Evolutionary conservation across 2,113 vertebrate species (phyloP).

Genomic region (Mus pahari): DNA sequence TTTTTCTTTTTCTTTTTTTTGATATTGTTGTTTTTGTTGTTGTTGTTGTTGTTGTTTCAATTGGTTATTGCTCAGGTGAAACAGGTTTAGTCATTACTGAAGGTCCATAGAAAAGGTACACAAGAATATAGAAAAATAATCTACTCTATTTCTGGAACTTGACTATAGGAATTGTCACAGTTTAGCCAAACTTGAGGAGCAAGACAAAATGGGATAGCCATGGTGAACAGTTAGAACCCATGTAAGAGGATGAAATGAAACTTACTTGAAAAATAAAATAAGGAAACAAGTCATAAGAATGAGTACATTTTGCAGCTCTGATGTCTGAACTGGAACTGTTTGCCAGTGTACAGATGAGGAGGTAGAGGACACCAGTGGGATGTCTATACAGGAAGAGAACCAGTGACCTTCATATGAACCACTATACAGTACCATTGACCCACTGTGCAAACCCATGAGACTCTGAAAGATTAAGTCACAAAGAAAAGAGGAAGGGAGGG

Average conservation of each 20-base stretch:
- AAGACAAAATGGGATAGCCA: background rate
- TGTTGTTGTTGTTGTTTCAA: no score
- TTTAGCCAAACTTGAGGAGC: background rate
- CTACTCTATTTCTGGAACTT: background rate
- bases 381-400: background rate
- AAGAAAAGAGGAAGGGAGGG: background rate
- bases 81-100: background rate
- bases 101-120: background rate
- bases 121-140: background rate
- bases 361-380: background rate
- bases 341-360: no score
- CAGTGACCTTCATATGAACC: background rate
- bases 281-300: slow-evolving; percentile 29
- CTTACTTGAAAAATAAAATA: background rate
- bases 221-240: background rate
- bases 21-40: background rate
- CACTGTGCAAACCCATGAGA: background rate
- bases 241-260: background rate
- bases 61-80: background rate
- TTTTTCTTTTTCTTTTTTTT: background rate
- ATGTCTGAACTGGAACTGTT: background rate
- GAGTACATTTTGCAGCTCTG: background rate
- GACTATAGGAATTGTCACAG: background rate
- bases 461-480: background rate
- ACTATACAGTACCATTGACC: background rate